phyloP scores from a whole-genome alignment of 2,113 vertebrate species.

The Oncorhynchus gorbuscha region DNA sequence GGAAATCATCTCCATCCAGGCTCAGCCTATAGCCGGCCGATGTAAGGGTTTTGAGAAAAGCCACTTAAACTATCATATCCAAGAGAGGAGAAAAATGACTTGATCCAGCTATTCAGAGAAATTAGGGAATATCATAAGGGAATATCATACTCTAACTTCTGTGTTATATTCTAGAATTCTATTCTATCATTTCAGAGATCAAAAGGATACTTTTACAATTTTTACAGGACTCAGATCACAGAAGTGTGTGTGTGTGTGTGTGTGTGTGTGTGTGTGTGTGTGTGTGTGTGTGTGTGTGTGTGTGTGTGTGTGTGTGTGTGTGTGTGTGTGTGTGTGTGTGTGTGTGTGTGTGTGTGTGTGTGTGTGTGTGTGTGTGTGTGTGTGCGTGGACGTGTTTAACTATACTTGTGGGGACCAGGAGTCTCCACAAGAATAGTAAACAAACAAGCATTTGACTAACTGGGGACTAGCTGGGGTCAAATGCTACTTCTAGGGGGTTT shows the following conservation, averaged over 20 bases:
- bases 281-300: neutral
- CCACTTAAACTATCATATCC: conserved; percentile 60
- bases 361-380: conserved; percentile 6
- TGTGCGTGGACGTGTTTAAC: neutral
- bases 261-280: conserved; percentile 22
- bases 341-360: neutral
- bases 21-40: conserved; percentile 26
- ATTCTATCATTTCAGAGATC: conserved; percentile 43
- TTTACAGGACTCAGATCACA: conserved; percentile 31
- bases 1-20: conserved; percentile 52
- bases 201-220: conserved; percentile 30
- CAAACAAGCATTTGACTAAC: too few species aligned
- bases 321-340: neutral
- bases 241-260: conserved; percentile 29
- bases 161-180: conserved; percentile 32
- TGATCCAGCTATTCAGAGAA: conserved; percentile 36
- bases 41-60: conserved; percentile 40
- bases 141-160: conserved; percentile 2
- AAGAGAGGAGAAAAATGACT: conserved; percentile 42
- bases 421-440: too few species aligned
- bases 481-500: too few species aligned
- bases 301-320: neutral
- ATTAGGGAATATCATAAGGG: too few species aligned
- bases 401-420: too few species aligned
- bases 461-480: too few species aligned